Conservation (phyloP, 1,140 invertebrate species). For the Hypsibius dujardini region DNA sequence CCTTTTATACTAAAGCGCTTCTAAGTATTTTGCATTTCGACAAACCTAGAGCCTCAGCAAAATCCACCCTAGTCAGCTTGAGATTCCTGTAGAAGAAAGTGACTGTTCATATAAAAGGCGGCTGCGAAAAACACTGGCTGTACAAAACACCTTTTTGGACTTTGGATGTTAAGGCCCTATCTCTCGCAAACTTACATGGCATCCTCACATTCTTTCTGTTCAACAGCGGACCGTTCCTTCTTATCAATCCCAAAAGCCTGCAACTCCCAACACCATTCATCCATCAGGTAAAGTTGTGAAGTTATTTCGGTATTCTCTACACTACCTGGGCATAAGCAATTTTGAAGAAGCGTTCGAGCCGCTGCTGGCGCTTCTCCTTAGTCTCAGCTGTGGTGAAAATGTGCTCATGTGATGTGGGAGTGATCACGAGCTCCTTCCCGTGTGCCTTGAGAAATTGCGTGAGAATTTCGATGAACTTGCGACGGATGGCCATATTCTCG, state of each 20-base stretch:
- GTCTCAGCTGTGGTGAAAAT: slow-evolving; percentile 86
- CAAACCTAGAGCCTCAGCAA: slow-evolving; percentile 62
- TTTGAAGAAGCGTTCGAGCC: slow-evolving; percentile 92
- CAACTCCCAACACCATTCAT: not conserved
- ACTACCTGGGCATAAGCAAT: slow-evolving; percentile 73
- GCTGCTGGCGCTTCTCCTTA: slow-evolving; percentile 73
- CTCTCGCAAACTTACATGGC: not conserved
- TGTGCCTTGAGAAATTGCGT: slow-evolving; percentile 61
- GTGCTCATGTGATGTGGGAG: slow-evolving; percentile 47
- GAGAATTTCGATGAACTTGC: slow-evolving; percentile 75
- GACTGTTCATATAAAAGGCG: too few relatives aligned
- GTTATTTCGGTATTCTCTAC: too few relatives aligned
- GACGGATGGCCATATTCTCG: slow-evolving; percentile 54
- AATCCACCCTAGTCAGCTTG: slow-evolving; percentile 69
- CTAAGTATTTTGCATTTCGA: too few relatives aligned
- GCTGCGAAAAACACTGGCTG: too few relatives aligned
- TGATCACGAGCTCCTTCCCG: slow-evolving; percentile 56
- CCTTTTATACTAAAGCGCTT: too few relatives aligned
- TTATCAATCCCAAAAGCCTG: slow-evolving; percentile 10
- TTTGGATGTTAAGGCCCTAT: too few relatives aligned
- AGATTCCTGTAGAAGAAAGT: not conserved
- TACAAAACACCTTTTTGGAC: too few relatives aligned
- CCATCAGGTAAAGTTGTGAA: too few relatives aligned
- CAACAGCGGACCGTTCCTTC: not conserved
- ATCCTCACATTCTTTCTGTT: not conserved